Evolutionary conservation across 2,888 invertebrate species (phyloP).

Genomic region (Drosophila melanosoma): DNA sequence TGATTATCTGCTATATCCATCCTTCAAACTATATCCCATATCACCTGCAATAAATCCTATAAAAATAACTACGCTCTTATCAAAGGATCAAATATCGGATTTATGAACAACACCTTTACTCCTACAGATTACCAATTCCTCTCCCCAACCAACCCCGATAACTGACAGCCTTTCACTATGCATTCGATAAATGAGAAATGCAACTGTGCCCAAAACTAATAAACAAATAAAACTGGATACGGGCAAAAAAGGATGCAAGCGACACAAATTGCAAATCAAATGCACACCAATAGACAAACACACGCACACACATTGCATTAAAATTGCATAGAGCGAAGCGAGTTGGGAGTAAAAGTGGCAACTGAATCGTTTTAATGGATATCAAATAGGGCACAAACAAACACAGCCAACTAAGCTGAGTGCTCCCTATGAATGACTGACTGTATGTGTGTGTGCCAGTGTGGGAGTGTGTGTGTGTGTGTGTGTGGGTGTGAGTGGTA

Average conservation of each 20-base stretch:
- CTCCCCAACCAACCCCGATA: too few species aligned
- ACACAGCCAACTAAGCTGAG: slow-evolving; percentile 46
- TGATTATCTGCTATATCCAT: background rate
- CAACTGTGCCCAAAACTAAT: slow-evolving; percentile 66
- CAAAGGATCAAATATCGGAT: slow-evolving; percentile 8
- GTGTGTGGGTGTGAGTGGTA: slow-evolving; percentile 15
- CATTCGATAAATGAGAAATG: slow-evolving; percentile 42
- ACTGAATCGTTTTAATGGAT: slow-evolving; percentile 80
- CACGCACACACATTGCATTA: slow-evolving; percentile 39
- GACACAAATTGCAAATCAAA: slow-evolving; percentile 76
- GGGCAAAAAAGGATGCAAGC: slow-evolving; percentile 47
- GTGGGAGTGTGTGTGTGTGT: slow-evolving; percentile 12
- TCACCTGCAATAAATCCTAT: too few species aligned
- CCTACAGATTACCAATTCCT: background rate
- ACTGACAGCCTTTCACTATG: background rate
- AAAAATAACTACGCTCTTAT: background rate
- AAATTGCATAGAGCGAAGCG: slow-evolving; percentile 45
- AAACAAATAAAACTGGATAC: slow-evolving; percentile 59
- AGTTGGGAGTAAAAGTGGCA: slow-evolving; percentile 48
- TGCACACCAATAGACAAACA: slow-evolving; percentile 34
- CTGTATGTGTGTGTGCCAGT: slow-evolving; percentile 17
- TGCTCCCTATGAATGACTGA: slow-evolving; percentile 27
- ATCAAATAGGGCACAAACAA: slow-evolving; percentile 77
- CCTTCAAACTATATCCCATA: background rate
- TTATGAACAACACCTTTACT: background rate